Conservation (phyloP, 2,797 vertebrate genomes). For the Pseudocheirus occidentalis region DNA sequence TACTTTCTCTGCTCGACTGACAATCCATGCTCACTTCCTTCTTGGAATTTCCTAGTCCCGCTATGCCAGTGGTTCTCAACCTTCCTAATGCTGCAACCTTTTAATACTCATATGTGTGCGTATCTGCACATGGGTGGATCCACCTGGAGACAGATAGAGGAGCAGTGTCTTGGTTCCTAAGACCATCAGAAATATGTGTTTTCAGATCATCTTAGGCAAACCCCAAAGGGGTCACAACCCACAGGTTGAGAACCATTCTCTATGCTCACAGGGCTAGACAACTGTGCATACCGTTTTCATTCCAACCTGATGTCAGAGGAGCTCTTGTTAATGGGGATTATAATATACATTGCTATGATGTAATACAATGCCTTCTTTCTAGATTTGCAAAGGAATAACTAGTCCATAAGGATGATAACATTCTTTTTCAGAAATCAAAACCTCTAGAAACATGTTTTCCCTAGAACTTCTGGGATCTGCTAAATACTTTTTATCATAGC, state of each 20-base stretch:
- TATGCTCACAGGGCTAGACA: not conserved
- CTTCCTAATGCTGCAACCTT: too few species aligned
- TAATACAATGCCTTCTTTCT: not conserved
- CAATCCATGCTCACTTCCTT: not conserved
- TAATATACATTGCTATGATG: not conserved
- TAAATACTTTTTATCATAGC: not conserved
- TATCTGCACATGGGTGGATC: too few species aligned
- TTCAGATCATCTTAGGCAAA: too few species aligned
- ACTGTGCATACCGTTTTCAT: not conserved
- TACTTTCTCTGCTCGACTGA: not conserved
- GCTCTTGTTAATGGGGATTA: not conserved
- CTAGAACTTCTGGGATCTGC: not conserved
- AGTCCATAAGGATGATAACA: not conserved
- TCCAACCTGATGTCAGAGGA: not conserved
- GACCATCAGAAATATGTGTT: too few species aligned
- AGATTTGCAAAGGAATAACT: not conserved
- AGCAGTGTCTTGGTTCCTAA: too few species aligned
- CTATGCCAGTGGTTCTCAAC: too few species aligned
- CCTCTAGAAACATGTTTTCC: not conserved
- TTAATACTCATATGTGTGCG: too few species aligned
- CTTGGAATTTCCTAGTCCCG: not conserved
- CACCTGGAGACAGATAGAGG: too few species aligned
- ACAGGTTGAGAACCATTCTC: too few species aligned
- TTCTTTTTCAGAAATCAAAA: not conserved
- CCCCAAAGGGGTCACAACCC: too few species aligned